phyloP scores from a whole-genome alignment of 2,113 vertebrate genomes.

The Cyanistes caeruleus region DNA sequence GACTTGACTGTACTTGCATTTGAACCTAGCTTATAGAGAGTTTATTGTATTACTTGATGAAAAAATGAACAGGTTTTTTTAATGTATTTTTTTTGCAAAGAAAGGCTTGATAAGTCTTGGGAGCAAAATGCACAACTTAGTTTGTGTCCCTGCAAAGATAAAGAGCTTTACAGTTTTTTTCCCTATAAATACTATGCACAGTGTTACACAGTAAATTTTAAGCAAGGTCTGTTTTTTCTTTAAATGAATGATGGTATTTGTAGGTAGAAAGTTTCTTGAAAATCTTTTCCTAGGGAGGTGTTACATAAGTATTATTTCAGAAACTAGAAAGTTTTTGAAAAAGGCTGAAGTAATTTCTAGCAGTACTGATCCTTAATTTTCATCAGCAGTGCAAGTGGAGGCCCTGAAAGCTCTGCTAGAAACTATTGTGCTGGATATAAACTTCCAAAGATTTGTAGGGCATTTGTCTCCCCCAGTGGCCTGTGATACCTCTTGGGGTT shows the following conservation, averaged over 20 bases:
- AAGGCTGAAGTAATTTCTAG: neutral
- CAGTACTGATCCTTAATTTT: neutral
- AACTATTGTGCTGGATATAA: neutral
- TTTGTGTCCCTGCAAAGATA: neutral
- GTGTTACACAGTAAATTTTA: neutral
- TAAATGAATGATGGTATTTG: neutral
- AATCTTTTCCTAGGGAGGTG: neutral
- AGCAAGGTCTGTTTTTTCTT: neutral
- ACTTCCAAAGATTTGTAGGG: neutral
- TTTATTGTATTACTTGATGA: neutral
- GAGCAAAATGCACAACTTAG: neutral
- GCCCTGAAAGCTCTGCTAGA: neutral
- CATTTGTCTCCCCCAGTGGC: accelerated
- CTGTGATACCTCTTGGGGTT: accelerated
- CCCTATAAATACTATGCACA: neutral
- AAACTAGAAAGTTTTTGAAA: neutral
- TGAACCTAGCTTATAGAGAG: neutral
- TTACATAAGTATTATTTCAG: neutral
- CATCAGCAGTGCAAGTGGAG: neutral
- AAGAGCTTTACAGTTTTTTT: neutral
- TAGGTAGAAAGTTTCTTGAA: neutral
- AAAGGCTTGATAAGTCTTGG: neutral
- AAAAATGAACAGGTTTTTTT: neutral
- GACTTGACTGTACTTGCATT: neutral
- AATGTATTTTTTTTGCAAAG: neutral